A percentile compares a stretch with the other conserved stretches of the same genome.
These are phyloP conservation scores for Indicator indicator DNA, from an alignment of 2,113 vertebrate species.

Conservation along the genomic window DNA sequence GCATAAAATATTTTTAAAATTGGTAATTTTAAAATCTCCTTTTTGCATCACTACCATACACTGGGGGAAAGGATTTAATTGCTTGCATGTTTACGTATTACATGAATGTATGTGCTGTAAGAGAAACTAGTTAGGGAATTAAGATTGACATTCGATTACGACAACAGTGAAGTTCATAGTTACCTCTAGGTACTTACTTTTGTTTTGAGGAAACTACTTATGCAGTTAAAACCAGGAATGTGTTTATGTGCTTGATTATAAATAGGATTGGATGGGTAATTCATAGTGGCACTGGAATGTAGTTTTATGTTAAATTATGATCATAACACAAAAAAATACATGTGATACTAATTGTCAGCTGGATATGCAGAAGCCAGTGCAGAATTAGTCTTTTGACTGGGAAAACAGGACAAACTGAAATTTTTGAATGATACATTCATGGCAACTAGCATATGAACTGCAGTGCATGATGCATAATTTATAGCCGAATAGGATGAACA, in stretches of 20 bases:
- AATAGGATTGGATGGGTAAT: neutral
- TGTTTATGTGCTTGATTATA: neutral
- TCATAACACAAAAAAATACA: neutral
- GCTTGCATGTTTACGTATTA: neutral
- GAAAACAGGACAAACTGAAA: neutral
- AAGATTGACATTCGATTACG: neutral
- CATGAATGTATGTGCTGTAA: neutral
- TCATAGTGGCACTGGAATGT: neutral
- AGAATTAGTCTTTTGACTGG: neutral
- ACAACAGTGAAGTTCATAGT: neutral
- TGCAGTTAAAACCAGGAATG: neutral
- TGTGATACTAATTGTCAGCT: neutral
- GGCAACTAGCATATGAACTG: neutral
- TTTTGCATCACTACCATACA: neutral
- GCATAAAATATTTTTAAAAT: neutral
- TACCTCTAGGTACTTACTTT: neutral
- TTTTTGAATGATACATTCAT: neutral
- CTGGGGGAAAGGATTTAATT: neutral
- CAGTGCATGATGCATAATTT: neutral
- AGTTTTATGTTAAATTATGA: neutral
- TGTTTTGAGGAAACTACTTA: neutral
- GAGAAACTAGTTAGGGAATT: neutral
- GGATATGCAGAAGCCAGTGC: neutral
- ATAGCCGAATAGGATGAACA: neutral
- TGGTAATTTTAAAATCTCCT: neutral